These are phyloP conservation scores for Hylyphantes graminicola DNA, from an alignment of 1,140 invertebrate species.

Conservation along the genomic window DNA sequence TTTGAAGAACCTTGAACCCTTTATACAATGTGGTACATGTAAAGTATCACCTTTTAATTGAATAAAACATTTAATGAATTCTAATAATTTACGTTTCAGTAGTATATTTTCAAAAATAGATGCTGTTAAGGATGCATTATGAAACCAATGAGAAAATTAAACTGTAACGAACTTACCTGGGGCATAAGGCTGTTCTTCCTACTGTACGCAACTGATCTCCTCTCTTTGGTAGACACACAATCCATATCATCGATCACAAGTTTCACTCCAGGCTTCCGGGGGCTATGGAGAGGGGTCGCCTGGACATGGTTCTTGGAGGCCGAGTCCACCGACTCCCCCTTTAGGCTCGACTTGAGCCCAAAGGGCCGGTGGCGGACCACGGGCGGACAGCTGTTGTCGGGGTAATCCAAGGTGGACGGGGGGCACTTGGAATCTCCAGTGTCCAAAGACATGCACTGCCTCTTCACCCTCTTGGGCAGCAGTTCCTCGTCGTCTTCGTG, in stretches of 20 bases:
- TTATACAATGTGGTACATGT: too few species aligned
- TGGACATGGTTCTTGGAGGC: constrained; percentile 37
- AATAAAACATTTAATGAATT: not conserved
- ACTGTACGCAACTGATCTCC: constrained; percentile 49
- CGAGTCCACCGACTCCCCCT: constrained; percentile 16
- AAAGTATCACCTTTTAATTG: not conserved
- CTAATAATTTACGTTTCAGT: not conserved
- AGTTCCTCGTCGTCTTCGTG: constrained; percentile 23
- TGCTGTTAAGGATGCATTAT: too few species aligned
- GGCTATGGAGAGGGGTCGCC: constrained; percentile 35
- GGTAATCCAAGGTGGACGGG: constrained; percentile 18
- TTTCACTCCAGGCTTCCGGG: constrained; percentile 44
- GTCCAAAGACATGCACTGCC: constrained; percentile 54
- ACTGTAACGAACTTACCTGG: constrained; percentile 30
- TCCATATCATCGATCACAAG: constrained; percentile 47
- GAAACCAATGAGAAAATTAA: not conserved
- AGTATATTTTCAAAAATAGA: not conserved
- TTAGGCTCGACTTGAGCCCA: constrained; percentile 54
- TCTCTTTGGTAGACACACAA: not conserved
- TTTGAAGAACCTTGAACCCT: too few species aligned
- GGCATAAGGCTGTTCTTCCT: constrained; percentile 58
- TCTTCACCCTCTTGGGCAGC: not conserved
- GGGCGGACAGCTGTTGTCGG: not conserved
- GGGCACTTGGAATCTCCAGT: not conserved
- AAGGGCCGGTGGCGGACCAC: constrained; percentile 42